Percentiles rank a stretch among this genome's conserved stretches.
Conservation (phyloP, 2,797 vertebrate genomes). For the Holocentrus rufus region DNA sequence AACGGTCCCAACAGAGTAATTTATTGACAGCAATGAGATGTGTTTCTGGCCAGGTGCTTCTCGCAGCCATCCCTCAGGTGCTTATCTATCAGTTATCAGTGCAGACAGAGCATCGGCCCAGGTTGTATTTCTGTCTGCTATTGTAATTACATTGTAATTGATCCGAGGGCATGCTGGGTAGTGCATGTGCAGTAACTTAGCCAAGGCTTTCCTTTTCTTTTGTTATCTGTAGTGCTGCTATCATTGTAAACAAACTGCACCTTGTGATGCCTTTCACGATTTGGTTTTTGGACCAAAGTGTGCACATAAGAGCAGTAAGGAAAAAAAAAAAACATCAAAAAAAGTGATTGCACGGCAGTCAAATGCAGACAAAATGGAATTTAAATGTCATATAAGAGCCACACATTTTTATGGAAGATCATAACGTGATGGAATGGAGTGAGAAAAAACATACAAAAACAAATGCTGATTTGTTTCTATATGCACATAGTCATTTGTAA, state of each 20-base stretch:
- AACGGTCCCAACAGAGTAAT: conserved; percentile 69
- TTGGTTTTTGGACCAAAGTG: conserved; percentile 11
- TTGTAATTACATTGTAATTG: conserved; percentile 83
- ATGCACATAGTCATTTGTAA: conserved; percentile 34
- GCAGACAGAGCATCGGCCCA: conserved; percentile 74
- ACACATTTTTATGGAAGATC: background rate
- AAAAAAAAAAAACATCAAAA: conserved; percentile 6
- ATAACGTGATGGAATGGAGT: background rate
- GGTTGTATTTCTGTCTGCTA: conserved; percentile 79
- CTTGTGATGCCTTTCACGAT: conserved; percentile 15
- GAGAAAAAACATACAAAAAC: background rate
- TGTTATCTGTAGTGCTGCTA: conserved; percentile 59
- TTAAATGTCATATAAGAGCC: background rate
- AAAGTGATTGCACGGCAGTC: conserved; percentile 5
- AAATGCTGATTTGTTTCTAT: conserved; percentile 19
- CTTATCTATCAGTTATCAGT: conserved; percentile 79
- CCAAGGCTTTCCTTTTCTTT: conserved; percentile 43
- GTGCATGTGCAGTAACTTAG: conserved; percentile 64
- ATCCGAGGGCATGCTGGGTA: conserved; percentile 64
- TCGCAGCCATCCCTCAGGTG: conserved; percentile 77
- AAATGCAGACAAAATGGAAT: background rate
- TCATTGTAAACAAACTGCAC: conserved; percentile 25
- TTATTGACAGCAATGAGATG: conserved; percentile 74
- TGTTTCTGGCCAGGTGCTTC: conserved; percentile 73
- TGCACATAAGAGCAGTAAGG: background rate